A percentile compares a stretch with the other conserved stretches of the same genome.
Evolutionary conservation across 92 coral and sea anemone species (phyloP).

Genomic region (Isaurus tuberculatus): DNA sequence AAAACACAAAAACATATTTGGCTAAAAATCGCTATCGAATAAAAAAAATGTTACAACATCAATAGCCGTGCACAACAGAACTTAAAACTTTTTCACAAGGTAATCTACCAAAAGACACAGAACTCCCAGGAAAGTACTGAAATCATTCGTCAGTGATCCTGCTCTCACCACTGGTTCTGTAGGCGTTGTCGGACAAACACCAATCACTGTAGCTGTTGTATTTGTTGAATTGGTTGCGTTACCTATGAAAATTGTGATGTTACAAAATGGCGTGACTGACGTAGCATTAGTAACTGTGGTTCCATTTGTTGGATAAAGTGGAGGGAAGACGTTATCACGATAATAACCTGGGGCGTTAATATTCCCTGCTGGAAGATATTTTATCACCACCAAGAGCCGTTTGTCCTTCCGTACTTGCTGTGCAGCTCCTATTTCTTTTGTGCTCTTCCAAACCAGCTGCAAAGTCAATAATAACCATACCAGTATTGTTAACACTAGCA

Average conservation of each 20-base stretch:
- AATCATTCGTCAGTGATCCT: background rate
- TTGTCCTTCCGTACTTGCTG: constrained; percentile 23
- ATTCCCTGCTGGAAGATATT: constrained; percentile 32
- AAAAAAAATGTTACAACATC: too few relatives aligned
- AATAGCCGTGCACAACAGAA: too few relatives aligned
- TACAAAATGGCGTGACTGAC: constrained; percentile 31
- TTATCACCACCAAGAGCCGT: constrained; percentile 23
- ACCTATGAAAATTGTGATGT: constrained; percentile 9
- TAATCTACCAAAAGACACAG: background rate
- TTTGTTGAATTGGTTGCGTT: constrained; percentile 43
- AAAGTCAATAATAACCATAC: background rate
- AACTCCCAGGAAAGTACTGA: constrained; percentile 9
- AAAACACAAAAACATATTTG: too few relatives aligned
- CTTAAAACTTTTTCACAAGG: background rate
- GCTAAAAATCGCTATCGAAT: too few relatives aligned
- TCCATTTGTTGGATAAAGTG: background rate
- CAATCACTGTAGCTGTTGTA: constrained; percentile 30
- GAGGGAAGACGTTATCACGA: constrained; percentile 23
- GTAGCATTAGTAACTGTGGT: background rate
- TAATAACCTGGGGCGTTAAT: constrained; percentile 32
- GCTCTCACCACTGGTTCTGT: constrained; percentile 31
- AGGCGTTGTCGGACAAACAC: constrained; percentile 34
- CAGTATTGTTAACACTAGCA: too few relatives aligned
- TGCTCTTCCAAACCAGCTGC: constrained; percentile 46
- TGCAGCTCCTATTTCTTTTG: constrained; percentile 35